Evolutionary conservation across 2,113 vertebrate species (phyloP), one percentile per base, ranked within the genome.

Genomic region (pig (Sus scrofa)): DNA sequence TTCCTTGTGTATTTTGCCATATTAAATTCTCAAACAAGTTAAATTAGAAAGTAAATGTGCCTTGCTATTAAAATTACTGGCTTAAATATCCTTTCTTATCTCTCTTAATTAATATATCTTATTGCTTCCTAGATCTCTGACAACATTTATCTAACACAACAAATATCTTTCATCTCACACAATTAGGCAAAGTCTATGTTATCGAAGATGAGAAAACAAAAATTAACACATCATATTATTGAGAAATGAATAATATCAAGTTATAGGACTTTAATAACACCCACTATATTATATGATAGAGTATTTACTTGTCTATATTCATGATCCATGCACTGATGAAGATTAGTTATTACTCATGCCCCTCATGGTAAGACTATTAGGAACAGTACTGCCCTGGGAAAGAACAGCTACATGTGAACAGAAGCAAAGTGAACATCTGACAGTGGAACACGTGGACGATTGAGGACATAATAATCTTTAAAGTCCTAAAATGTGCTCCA

Each of bases 41-140:
- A 89, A 93, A 95, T 86, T 92, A 96, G 97, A 95, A 92, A 79
- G 54, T 88, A 86, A 95, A 96, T 90, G 12, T 75, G 32, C 22
- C 75, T 26, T 87, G 34, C 70, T 95, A 68, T 90, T 94, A 96
- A 97, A 96, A 95, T 92, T 73, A 91, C 56, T 86, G 79, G 52
- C 11, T 81, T 96, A 44, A 81, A 37, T 58, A 78, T 70, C 34
- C 1, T 86, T 90, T 30, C n/a, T 96, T 95, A 89, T 92, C 67
- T 94, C 81, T 96, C 54, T 93, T 96, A 97, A 96, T 97, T 96
- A 97, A 87, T 87, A 91, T 15, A n/a, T 39, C 20, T 68, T 60
- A 90, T 89, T 93, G 52, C 39, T 97, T 95, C 32, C 63, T 93
- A 95, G 27, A 71, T 94, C 30, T 91, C 60, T 86, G 71, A 81